A percentile compares a stretch with the other conserved stretches of the same genome.
Conservation (phyloP, 2,797 vertebrate genomes). For the Hydrophis major region DNA sequence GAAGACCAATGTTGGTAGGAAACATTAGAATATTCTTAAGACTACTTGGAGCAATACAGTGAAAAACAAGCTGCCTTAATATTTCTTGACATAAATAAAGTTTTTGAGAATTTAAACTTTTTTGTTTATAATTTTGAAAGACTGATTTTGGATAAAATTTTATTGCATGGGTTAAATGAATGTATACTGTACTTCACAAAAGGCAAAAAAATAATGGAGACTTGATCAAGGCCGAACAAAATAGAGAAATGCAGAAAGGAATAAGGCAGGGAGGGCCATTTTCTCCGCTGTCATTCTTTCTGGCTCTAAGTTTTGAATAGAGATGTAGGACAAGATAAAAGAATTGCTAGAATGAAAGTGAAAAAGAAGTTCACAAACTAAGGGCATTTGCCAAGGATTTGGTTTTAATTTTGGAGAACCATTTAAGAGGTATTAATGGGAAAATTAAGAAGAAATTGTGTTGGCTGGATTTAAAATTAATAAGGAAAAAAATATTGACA, state of each 20-base stretch:
- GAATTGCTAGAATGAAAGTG: background rate
- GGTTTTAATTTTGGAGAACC: background rate
- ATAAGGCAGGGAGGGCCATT: background rate
- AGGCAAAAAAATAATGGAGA: background rate
- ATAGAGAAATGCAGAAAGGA: background rate
- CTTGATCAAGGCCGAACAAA: background rate
- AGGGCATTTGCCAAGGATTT: background rate
- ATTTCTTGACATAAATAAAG: background rate
- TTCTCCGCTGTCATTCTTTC: background rate
- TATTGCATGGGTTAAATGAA: background rate
- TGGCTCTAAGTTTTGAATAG: background rate
- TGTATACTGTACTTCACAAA: background rate
- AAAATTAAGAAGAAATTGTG: background rate
- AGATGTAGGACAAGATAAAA: background rate
- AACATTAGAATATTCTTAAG: background rate
- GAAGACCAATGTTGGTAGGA: background rate
- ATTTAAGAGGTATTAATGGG: background rate
- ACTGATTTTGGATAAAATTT: background rate
- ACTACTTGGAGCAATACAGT: background rate
- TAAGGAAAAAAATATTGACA: background rate
- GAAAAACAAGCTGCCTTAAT: background rate
- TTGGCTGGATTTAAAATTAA: background rate
- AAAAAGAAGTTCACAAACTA: background rate
- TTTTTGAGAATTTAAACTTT: background rate
- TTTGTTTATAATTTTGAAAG: background rate